Conservation (phyloP, 1,140 invertebrate species). For the Streblospio benedicti region DNA sequence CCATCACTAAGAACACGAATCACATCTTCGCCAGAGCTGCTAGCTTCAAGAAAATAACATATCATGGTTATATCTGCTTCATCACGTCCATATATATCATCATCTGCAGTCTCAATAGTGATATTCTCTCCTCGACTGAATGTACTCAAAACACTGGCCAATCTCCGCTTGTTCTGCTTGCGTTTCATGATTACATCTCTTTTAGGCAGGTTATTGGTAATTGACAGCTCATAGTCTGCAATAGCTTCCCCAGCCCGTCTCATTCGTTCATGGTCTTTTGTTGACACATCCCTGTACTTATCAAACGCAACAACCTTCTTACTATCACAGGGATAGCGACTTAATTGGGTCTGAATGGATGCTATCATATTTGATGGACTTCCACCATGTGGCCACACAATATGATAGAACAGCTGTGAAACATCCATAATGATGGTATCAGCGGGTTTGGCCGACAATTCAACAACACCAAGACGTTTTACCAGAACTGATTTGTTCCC, state of each 20-base stretch:
- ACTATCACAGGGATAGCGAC: conserved; percentile 5
- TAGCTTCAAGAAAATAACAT: no score
- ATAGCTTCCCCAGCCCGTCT: neutral
- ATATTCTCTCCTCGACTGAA: no score
- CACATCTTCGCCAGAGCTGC: no score
- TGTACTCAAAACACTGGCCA: no score
- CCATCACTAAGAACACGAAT: no score
- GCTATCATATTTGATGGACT: neutral
- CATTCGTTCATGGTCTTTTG: conserved; percentile 1
- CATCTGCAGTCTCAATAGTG: no score
- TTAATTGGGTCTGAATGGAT: neutral
- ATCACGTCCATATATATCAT: no score
- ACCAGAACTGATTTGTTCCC: conserved; percentile 1
- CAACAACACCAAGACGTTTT: neutral
- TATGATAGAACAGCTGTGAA: conserved; percentile 1
- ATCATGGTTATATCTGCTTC: no score
- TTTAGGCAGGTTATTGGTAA: neutral
- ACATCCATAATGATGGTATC: conserved; percentile 2
- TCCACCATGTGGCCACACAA: neutral
- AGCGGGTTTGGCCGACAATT: neutral
- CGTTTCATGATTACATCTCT: conserved; percentile 5
- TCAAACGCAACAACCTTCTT: no score
- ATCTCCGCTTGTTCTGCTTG: no score
- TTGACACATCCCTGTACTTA: conserved; percentile 4
- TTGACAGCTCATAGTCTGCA: neutral